Evolutionary conservation across 2,113 vertebrate genomes (phyloP).

Genomic region (Carollia perspicillata): DNA sequence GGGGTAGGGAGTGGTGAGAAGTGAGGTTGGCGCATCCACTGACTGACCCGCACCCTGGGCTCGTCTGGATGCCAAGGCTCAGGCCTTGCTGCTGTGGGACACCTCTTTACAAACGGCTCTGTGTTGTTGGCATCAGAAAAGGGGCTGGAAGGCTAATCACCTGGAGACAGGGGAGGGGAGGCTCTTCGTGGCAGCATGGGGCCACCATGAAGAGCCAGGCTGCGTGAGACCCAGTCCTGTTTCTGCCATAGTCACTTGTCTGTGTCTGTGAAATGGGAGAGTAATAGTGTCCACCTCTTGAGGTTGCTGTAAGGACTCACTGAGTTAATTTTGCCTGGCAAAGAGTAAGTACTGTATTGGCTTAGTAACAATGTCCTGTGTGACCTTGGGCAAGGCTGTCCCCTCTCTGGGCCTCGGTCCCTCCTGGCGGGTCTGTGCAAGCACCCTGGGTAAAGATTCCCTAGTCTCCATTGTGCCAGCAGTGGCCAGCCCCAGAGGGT

Average conservation of each 20-base stretch:
- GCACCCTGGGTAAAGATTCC: not conserved
- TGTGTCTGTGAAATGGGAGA: not conserved
- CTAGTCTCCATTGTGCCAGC: not conserved
- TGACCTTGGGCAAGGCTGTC: not conserved
- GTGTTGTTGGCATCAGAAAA: not conserved
- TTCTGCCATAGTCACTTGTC: too few species aligned
- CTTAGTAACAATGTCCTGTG: not conserved
- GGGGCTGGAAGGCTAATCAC: not conserved
- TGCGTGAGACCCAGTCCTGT: not conserved
- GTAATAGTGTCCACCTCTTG: not conserved
- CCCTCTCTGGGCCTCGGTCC: not conserved
- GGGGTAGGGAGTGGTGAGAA: not conserved
- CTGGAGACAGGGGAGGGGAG: not conserved
- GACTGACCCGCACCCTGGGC: not conserved
- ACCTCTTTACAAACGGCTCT: not conserved
- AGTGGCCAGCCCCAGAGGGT: not conserved
- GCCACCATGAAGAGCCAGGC: not conserved
- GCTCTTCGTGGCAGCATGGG: fast-evolving
- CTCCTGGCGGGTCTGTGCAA: not conserved
- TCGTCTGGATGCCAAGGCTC: not conserved
- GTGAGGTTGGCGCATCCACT: not conserved
- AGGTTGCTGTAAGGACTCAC: not conserved
- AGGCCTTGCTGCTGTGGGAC: not conserved
- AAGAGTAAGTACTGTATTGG: not conserved
- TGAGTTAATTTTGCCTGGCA: not conserved